Evolutionary conservation across 1,140 invertebrate genomes (phyloP), one percentile per base, ranked within the genome.

Genomic region (Solenopsis fugax): DNA sequence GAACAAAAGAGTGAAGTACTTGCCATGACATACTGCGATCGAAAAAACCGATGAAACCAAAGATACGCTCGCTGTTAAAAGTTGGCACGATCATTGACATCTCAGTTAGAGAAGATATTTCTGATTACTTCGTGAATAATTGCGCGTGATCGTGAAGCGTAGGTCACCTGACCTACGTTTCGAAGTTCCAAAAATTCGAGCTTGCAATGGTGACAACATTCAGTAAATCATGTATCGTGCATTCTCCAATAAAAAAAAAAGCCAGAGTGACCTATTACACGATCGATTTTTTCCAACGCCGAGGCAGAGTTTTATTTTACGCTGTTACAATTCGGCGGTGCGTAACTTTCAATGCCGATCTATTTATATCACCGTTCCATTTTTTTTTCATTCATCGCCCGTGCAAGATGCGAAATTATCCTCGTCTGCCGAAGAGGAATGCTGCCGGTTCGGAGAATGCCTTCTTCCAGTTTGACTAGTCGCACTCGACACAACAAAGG

Each of bases 391-490:
- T 72, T 84, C 69, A 48, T 12, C 54, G 21, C 7, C n/a, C 54
- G 54, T 37, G 69, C 72, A 77, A 85, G 72, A 72, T 85, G 56
- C 73, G 18, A 34, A 77, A 65, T 85, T 85, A 76, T 78, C 48
- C 29, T 6, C 48, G 56, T 73, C 58, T 45, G 50, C 18, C 72
- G 37, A 65, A 65, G 41, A 73, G 48, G 75, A 87, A 87, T 67
- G 67, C 71, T 34, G 41, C 37, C 12, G 41, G 65, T 45, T 48
- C 62, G 29, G 13, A 37, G 87, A 62, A 82, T 21, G 13, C 13
- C 72, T 82, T 18, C 56, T 76, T 87, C 75, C 73, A 65, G 75
- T 72, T 58, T 41, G 52, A 77, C 84, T 73, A 54, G 54, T 84
- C 54, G 56, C 45, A 18, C 29, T 73, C 4, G 24, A 21, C 60